These are phyloP conservation scores for Piezodorus guildinii DNA, from an alignment of 1,140 invertebrate species.

Conservation along the genomic window DNA sequence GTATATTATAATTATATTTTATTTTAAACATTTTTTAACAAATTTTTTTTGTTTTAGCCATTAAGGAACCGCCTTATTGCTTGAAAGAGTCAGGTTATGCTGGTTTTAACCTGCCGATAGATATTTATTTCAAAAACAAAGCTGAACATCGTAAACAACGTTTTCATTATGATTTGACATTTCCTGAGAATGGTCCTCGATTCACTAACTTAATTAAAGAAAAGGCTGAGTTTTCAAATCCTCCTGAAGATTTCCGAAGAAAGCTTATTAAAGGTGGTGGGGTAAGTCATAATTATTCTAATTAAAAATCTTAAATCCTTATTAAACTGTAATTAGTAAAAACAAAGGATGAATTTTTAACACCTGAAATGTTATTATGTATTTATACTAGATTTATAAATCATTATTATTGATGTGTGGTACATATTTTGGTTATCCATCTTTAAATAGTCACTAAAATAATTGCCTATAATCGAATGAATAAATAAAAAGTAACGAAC, in stretches of 20 bases:
- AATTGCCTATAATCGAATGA: no score
- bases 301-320: no score
- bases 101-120: slow-evolving; percentile 79
- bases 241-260: slow-evolving; percentile 76
- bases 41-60: slow-evolving; percentile 43
- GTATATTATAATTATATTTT: no score
- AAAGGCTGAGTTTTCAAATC: slow-evolving; percentile 69
- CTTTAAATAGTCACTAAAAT: no score
- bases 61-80: slow-evolving; percentile 83
- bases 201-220: slow-evolving; percentile 53
- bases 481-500: no score
- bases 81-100: slow-evolving; percentile 90
- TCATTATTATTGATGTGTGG: no score
- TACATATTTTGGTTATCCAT: no score
- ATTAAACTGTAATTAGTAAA: no score
- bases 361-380: no score
- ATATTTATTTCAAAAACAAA: slow-evolving; percentile 82
- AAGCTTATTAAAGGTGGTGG: slow-evolving; percentile 82
- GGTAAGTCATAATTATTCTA: slow-evolving; percentile 35
- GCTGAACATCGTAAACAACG: slow-evolving; percentile 77
- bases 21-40: neutral
- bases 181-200: slow-evolving; percentile 53
- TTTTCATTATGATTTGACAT: slow-evolving; percentile 75
- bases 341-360: no score
- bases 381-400: no score